Evolutionary conservation across 2,113 vertebrate species (phyloP), one percentile per base, ranked within the genome.

Genomic region (Misgurnus anguillicaudatus): DNA sequence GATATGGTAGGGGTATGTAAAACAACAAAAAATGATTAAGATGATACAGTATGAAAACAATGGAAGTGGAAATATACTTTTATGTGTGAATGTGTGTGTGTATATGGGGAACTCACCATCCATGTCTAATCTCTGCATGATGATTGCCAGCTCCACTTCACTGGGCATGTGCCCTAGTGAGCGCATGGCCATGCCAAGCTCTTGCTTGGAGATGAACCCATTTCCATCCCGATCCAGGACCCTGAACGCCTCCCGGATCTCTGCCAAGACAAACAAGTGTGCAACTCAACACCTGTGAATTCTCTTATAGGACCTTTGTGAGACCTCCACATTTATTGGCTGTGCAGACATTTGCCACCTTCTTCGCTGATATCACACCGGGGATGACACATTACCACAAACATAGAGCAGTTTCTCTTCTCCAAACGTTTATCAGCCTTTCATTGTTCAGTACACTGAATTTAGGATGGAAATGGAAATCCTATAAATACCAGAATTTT

Each of bases 71-170:
- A 31, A 31, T 24, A 24, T 24, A 24, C 24, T 24, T 24, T 1
- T 24, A 31, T 2, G 3, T 31, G 24, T 31, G 24, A 38, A 4
- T 74, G 38, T 38, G 39, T 60, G 48, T 69, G 13, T 41, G n/a
- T n/a, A 48, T 61, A 24, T 19, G 36, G n/a, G 38, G 74, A 72
- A 86, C 96, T 96, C 85, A 99, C 98, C 98, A 0, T 99, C 98
- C 98, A 99, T 99, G 91, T 99, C 98, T 66, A 99, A 89, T 83
- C 97, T 95, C 85, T 99, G 98, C 97, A 99, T 99, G 91, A 99
- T 99, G 89, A 99, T 99, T 14, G 97, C 98, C 88, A 99, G 91
- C 88, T 99, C 98, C 90, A 99, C 98, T 88, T 99, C 98, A 0
- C 97, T 99, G 64, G 98, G 98, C 98, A 99, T 99, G 91, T 99